These are phyloP conservation scores for Drosophila trichaetosa DNA, from an alignment of 2,888 invertebrate species.

Conservation along the genomic window DNA sequence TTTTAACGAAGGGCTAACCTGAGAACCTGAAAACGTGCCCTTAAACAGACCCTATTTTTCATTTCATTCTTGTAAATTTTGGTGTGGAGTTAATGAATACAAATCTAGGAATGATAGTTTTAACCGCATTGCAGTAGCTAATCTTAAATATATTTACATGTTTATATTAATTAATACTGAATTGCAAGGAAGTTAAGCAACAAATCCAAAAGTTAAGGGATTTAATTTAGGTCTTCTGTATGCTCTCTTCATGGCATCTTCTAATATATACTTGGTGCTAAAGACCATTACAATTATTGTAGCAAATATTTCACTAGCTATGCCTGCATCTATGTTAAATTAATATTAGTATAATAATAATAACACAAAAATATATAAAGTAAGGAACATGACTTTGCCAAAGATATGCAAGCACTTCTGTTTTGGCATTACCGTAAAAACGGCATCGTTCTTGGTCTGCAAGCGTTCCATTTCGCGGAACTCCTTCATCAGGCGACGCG, in stretches of 20 bases:
- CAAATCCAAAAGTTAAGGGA: not conserved
- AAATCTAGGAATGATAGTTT: not conserved
- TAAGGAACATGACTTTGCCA: not conserved
- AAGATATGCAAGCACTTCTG: not conserved
- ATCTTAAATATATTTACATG: not conserved
- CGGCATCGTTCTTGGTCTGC: slow-evolving; percentile 89
- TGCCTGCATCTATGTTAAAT: not conserved
- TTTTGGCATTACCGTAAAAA: slow-evolving; percentile 88
- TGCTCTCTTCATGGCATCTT: not conserved
- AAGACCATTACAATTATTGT: not conserved
- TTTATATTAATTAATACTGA: not conserved
- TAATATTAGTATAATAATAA: not conserved
- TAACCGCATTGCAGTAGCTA: not conserved
- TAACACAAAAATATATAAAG: not conserved
- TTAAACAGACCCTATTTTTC: not conserved
- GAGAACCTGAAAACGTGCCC: too few relatives aligned
- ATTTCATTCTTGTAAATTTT: not conserved
- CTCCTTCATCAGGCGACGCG: slow-evolving; percentile 94
- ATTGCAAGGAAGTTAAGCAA: not conserved
- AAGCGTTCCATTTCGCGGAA: slow-evolving; percentile 91
- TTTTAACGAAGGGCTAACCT: not conserved
- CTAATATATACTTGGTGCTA: not conserved
- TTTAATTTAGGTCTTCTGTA: not conserved
- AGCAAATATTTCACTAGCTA: not conserved
- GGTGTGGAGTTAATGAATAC: not conserved